Conservation (phyloP, 2,888 invertebrate species). For the Agonopterix heracliana region DNA sequence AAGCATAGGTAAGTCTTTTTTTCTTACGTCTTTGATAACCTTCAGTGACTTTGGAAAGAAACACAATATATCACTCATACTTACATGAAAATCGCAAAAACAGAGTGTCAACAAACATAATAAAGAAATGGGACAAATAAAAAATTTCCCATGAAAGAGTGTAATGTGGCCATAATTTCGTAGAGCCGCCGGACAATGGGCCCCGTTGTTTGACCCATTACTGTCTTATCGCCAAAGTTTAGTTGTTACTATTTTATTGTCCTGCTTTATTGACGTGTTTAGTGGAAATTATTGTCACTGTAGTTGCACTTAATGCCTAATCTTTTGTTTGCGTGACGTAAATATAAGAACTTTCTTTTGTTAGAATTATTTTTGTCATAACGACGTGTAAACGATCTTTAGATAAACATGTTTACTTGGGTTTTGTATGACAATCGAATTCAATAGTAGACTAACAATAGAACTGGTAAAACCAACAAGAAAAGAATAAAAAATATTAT, state of each 20-base stretch:
- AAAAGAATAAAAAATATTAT: no score
- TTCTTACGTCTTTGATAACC: no score
- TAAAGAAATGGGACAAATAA: neutral
- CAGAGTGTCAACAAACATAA: no score
- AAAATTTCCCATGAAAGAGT: conserved; percentile 22
- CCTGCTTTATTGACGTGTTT: conserved; percentile 36
- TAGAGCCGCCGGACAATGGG: conserved; percentile 29
- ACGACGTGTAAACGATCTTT: neutral
- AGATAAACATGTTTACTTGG: neutral
- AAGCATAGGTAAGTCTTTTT: no score
- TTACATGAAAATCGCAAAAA: no score
- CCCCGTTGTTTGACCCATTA: conserved; percentile 34
- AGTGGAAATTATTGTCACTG: conserved; percentile 40
- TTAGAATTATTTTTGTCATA: no score
- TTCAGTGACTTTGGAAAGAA: no score
- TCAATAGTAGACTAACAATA: no score
- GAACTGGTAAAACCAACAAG: no score
- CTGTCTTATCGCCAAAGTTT: conserved; percentile 40
- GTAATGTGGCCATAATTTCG: conserved; percentile 37
- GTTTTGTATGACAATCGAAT: no score
- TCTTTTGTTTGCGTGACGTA: conserved; percentile 1
- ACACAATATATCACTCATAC: no score
- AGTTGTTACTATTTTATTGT: conserved; percentile 41
- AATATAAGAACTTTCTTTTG: no score
- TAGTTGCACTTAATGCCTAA: conserved; percentile 3